Conservation (phyloP, 2,888 invertebrate species). For the Drosophila fulvimacula region DNA sequence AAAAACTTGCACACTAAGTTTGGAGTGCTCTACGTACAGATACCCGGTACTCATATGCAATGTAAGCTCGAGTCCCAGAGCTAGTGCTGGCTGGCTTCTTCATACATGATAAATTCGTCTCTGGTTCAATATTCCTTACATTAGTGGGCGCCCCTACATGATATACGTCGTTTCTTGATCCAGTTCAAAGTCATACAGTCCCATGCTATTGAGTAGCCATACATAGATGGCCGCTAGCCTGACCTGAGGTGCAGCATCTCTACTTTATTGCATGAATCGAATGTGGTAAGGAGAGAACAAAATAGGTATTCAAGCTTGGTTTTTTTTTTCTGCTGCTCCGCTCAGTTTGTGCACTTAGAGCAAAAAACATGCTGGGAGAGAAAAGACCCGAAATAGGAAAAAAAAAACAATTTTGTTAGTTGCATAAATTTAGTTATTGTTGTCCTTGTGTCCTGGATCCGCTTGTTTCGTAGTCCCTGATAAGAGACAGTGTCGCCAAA, state of each 20-base stretch:
- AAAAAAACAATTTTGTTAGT: conserved; percentile 70
- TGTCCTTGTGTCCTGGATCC: conserved; percentile 22
- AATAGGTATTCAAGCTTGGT: conserved; percentile 22
- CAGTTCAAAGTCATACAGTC: conserved; percentile 27
- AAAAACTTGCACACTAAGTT: background rate
- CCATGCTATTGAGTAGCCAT: conserved; percentile 50
- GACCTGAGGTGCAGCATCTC: conserved; percentile 17
- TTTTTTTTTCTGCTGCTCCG: conserved; percentile 31
- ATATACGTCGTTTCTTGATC: conserved; percentile 12
- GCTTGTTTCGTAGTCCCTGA: conserved; percentile 48
- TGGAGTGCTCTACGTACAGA: background rate
- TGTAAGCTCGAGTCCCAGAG: background rate
- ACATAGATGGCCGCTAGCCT: conserved; percentile 9
- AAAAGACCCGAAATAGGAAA: conserved; percentile 10
- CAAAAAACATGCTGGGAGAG: conserved; percentile 53
- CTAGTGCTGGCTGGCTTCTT: too few relatives aligned
- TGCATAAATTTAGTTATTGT: conserved; percentile 67
- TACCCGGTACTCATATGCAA: background rate
- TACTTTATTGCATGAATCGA: conserved; percentile 29
- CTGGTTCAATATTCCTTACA: background rate
- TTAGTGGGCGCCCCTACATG: too few relatives aligned
- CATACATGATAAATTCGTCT: background rate
- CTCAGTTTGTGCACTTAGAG: conserved; percentile 47
- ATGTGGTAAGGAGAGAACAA: conserved; percentile 24
- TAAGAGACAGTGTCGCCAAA: conserved; percentile 67